A percentile compares a stretch with the other conserved stretches of the same genome.
These are phyloP conservation scores for Zelostemma sp. DNA, from an alignment of 1,140 invertebrate species.

Conservation along the genomic window DNA sequence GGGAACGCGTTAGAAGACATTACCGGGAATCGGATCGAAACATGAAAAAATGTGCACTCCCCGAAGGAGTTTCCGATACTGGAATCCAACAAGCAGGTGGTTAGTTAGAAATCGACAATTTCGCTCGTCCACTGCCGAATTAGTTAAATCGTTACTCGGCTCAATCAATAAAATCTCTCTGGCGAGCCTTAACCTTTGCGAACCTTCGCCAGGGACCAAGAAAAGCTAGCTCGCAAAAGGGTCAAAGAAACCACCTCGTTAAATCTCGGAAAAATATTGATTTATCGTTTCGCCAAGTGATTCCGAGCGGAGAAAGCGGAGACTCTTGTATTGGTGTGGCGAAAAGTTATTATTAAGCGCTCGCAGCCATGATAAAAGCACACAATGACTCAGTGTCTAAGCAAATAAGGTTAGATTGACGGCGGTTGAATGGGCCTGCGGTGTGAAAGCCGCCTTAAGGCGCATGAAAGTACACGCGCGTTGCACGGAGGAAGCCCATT, in stretches of 20 bases:
- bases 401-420: slow-evolving; percentile 41
- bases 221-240: slow-evolving; percentile 27
- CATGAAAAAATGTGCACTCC: too few species aligned
- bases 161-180: not conserved
- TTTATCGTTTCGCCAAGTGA: slow-evolving; percentile 37
- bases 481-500: slow-evolving; percentile 37
- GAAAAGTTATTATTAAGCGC: slow-evolving; percentile 22
- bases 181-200: not conserved
- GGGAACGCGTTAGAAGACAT: too few species aligned
- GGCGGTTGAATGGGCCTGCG: slow-evolving; percentile 24
- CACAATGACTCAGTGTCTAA: slow-evolving; percentile 38
- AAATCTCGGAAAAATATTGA: slow-evolving; percentile 37
- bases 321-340: slow-evolving; percentile 18
- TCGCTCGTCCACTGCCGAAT: not conserved
- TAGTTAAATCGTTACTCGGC: not conserved
- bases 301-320: slow-evolving; percentile 26
- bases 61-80: not conserved
- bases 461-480: slow-evolving; percentile 39
- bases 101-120: not conserved
- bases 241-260: slow-evolving; percentile 38
- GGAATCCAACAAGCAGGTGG: not conserved
- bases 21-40: too few species aligned
- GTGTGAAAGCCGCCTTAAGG: slow-evolving; percentile 47
- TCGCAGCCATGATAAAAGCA: slow-evolving; percentile 16
- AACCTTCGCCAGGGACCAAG: slow-evolving; percentile 5